These are phyloP conservation scores for Eupsilia transversa DNA, from an alignment of 2,888 invertebrate species.

Conservation along the genomic window DNA sequence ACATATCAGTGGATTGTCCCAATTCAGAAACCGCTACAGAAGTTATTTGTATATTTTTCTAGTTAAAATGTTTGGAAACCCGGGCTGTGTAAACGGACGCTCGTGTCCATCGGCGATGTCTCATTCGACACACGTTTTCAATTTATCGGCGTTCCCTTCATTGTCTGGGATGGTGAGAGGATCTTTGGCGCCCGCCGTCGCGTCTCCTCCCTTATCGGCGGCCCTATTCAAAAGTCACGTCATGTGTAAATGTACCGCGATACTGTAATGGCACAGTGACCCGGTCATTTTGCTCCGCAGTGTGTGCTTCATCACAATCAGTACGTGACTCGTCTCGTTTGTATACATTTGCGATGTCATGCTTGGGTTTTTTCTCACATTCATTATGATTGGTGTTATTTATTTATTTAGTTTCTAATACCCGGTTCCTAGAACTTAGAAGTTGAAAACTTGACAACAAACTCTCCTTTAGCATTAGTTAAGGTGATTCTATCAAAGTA, in stretches of 20 bases:
- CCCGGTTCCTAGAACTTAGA: not conserved
- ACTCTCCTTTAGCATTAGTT: not conserved
- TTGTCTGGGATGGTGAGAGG: conserved; percentile 70
- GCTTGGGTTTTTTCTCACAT: conserved; percentile 11
- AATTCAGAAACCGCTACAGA: conserved; percentile 26
- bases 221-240: conserved; percentile 79
- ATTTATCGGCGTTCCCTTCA: conserved; percentile 81
- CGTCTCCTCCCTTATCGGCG: conserved; percentile 76
- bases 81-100: conserved; percentile 65
- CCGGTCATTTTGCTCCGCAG: conserved; percentile 59
- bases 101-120: conserved; percentile 69
- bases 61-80: conserved; percentile 65
- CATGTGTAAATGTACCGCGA: conserved; percentile 72
- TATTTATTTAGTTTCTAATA: conserved; percentile 7
- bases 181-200: conserved; percentile 75
- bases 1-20: not conserved
- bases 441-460: not conserved
- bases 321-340: conserved; percentile 34
- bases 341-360: conserved; percentile 37
- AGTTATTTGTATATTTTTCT: conserved; percentile 67
- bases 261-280: conserved; percentile 72
- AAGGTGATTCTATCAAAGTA: not conserved
- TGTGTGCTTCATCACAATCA: conserved; percentile 53
- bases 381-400: not conserved
- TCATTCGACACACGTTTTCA: conserved; percentile 87